Conservation (phyloP, 1,140 invertebrate genomes). For the Belonocnema kinseyi region DNA sequence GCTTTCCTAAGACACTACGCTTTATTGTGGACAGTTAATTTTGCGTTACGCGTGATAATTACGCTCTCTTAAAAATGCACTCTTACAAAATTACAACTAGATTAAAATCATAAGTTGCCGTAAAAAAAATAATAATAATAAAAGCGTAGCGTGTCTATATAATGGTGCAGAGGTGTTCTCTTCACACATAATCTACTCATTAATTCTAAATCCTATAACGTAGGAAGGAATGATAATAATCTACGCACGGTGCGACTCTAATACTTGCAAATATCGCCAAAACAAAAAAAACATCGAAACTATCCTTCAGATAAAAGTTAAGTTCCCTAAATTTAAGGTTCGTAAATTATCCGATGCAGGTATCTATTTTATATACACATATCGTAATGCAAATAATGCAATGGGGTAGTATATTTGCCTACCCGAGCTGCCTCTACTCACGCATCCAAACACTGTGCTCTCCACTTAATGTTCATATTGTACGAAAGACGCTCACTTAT, state of each 20-base stretch:
- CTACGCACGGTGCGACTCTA: constrained; percentile 24
- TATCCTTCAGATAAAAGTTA: neutral
- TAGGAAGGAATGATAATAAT: constrained; percentile 39
- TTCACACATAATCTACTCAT: too few species aligned
- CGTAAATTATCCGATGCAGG: constrained; percentile 40
- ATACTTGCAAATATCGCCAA: neutral
- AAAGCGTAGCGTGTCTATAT: neutral
- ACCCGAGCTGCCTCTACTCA: constrained; percentile 66
- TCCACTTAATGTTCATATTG: constrained; percentile 41
- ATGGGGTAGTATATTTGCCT: constrained; percentile 64
- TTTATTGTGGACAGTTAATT: constrained; percentile 32
- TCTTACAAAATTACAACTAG: constrained; percentile 25
- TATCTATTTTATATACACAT: constrained; percentile 50
- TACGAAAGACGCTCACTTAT: constrained; percentile 30
- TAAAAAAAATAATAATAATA: neutral
- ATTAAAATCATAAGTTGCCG: neutral
- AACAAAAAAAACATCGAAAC: neutral
- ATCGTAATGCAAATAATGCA: constrained; percentile 57
- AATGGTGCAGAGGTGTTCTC: too few species aligned
- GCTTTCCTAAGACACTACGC: constrained; percentile 25
- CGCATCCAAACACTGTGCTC: constrained; percentile 58
- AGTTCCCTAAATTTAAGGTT: constrained; percentile 32
- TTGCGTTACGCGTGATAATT: constrained; percentile 9
- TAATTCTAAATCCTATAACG: constrained; percentile 29
- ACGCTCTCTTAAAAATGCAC: constrained; percentile 16